Percentiles rank a stretch among this genome's conserved stretches.
These are phyloP conservation scores for Phasianus colchicus DNA, from an alignment of 2,113 vertebrate genomes.

Conservation along the genomic window DNA sequence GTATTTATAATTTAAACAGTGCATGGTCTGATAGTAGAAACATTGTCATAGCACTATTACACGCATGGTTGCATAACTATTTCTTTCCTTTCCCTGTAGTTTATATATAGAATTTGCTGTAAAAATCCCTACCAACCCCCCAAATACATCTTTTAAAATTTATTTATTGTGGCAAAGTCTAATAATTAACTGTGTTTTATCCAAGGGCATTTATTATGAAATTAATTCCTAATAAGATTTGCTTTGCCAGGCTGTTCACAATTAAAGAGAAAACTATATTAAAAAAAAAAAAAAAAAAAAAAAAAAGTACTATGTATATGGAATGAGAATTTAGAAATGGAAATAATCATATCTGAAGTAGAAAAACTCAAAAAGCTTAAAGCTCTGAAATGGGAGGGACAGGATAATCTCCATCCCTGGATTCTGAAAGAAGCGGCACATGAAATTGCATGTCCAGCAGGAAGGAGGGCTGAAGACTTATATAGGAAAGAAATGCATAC, in stretches of 20 bases:
- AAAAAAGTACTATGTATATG: constrained; percentile 17
- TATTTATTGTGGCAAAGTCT: constrained; percentile 48
- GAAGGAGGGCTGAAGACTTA: constrained; percentile 54
- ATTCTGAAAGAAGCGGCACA: constrained; percentile 44
- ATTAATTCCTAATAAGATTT: constrained; percentile 60
- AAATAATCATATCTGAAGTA: constrained; percentile 8
- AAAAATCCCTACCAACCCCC: not conserved
- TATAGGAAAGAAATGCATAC: not conserved
- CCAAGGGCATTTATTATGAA: constrained; percentile 58
- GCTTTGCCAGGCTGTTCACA: constrained; percentile 39
- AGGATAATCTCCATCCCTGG: constrained; percentile 44
- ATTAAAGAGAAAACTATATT: constrained; percentile 64
- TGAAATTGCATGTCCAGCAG: constrained; percentile 62
- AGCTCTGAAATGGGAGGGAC: constrained; percentile 24
- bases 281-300: not conserved
- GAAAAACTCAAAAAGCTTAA: constrained; percentile 37
- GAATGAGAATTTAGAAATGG: constrained; percentile 9
- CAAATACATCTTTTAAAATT: not conserved
- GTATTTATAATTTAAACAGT: constrained; percentile 3
- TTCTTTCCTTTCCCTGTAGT: not conserved
- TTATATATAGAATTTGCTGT: not conserved
- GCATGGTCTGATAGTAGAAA: not conserved
- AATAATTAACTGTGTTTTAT: constrained; percentile 51
- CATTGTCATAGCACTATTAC: not conserved
- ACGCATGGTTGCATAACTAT: not conserved